phyloP scores from a whole-genome alignment of 1,140 invertebrate species.

The Drosophila subpulchrella region DNA sequence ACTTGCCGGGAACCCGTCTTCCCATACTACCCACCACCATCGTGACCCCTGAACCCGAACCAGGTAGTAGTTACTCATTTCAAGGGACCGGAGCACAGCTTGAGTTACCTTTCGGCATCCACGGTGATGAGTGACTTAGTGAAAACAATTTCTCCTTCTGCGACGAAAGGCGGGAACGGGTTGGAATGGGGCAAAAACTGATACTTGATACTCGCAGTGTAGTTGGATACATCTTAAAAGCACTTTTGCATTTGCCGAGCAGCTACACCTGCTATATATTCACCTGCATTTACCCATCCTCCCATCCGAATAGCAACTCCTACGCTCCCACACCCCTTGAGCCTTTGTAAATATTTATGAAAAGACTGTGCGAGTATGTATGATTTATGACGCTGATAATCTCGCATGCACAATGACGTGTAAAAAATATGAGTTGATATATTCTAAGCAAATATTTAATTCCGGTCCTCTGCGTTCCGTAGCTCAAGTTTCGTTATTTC shows the following conservation, averaged over 20 bases:
- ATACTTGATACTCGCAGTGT: conserved; percentile 2
- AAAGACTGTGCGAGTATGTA: conserved; percentile 69
- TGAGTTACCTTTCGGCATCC: conserved; percentile 50
- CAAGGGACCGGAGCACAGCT: conserved; percentile 30
- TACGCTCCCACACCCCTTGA: conserved; percentile 12
- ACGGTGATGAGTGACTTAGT: conserved; percentile 72
- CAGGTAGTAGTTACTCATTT: conserved; percentile 46
- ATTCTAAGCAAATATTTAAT: conserved; percentile 80
- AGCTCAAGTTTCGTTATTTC: not conserved
- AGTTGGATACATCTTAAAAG: conserved; percentile 20
- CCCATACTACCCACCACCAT: no score
- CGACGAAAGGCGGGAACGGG: conserved; percentile 31
- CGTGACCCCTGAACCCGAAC: not conserved
- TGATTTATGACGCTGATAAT: conserved; percentile 81
- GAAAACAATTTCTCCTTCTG: conserved; percentile 61
- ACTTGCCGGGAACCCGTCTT: conserved; percentile 30
- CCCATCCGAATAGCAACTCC: not conserved
- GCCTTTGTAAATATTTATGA: conserved; percentile 79
- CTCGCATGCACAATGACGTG: conserved; percentile 80
- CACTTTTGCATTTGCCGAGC: conserved; percentile 32
- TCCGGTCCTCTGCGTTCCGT: conserved; percentile 21
- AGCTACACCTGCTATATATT: not conserved
- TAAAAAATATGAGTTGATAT: conserved; percentile 79
- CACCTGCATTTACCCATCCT: not conserved
- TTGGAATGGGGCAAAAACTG: not conserved